Percentiles rank a stretch among this genome's conserved stretches.
Evolutionary conservation across 2,888 invertebrate genomes (phyloP).

Genomic region (Drosophila austrosaltans): DNA sequence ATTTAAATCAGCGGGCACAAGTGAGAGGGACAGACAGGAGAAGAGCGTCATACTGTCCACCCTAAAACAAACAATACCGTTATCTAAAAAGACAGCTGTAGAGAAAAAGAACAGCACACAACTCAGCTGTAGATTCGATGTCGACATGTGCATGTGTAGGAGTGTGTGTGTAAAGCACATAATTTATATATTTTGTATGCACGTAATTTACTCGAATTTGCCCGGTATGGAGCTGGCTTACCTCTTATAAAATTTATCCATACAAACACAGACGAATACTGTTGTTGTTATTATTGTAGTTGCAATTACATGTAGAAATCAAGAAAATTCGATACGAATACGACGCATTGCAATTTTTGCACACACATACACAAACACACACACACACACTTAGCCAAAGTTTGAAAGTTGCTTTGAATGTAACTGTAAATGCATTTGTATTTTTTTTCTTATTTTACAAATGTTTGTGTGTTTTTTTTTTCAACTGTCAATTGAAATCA

Average conservation of each 20-base stretch:
- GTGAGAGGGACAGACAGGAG: conserved; percentile 9
- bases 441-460: conserved; percentile 4
- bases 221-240: conserved; percentile 36
- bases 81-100: conserved; percentile 58
- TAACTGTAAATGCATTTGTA: conserved; percentile 1
- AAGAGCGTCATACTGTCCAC: conserved; percentile 16
- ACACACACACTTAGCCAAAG: conserved; percentile 3
- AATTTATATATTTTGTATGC: conserved; percentile 3
- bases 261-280: conserved; percentile 37
- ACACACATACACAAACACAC: conserved; percentile 11
- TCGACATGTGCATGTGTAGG: conserved; percentile 6
- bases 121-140: conserved; percentile 19
- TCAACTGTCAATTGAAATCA: neutral
- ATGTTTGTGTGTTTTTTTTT: neutral
- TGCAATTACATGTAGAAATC: conserved; percentile 53
- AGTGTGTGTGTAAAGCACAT: conserved; percentile 8
- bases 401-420: conserved; percentile 10
- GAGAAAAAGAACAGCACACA: conserved; percentile 16
- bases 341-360: conserved; percentile 60
- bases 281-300: conserved; percentile 25
- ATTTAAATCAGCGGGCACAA: neutral
- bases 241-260: conserved; percentile 54
- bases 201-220: conserved; percentile 14
- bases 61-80: conserved; percentile 44
- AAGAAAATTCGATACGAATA: conserved; percentile 62